A percentile compares a stretch with the other conserved stretches of the same genome.
phyloP scores from a whole-genome alignment of 2,888 invertebrate species.

The Macrosoma leucophasiata region DNA sequence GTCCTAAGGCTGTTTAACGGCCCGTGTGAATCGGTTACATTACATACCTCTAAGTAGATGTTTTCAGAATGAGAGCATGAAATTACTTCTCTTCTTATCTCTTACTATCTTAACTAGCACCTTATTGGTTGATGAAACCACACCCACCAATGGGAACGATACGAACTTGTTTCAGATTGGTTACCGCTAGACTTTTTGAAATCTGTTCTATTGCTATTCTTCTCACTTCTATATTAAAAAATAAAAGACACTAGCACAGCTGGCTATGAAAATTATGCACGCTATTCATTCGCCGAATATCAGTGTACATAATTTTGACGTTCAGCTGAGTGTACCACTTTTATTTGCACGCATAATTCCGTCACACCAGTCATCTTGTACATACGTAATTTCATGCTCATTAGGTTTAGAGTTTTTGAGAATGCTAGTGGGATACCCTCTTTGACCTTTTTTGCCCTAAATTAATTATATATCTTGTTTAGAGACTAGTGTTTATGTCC shows the following conservation, averaged over 20 bases:
- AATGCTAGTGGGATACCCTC: constrained; percentile 70
- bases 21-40: constrained; percentile 70
- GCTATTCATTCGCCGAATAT: too few species aligned
- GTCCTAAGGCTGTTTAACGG: constrained; percentile 33
- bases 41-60: constrained; percentile 53
- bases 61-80: constrained; percentile 57
- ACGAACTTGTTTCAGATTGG: too few species aligned
- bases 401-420: constrained; percentile 68
- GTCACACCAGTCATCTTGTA: constrained; percentile 2
- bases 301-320: too few species aligned
- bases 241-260: too few species aligned
- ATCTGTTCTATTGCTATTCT: too few species aligned
- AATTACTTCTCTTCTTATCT: constrained; percentile 42
- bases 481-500: constrained; percentile 21
- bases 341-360: constrained; percentile 5
- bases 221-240: too few species aligned
- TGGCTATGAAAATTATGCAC: too few species aligned
- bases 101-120: too few species aligned
- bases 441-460: constrained; percentile 34
- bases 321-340: constrained; percentile 1
- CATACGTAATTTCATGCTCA: constrained; percentile 69
- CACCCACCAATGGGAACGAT: too few species aligned
- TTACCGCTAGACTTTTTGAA: too few species aligned
- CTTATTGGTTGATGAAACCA: too few species aligned
- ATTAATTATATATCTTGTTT: too few species aligned